Conservation (phyloP, 2,113 vertebrate species). For the Solea senegalensis region DNA sequence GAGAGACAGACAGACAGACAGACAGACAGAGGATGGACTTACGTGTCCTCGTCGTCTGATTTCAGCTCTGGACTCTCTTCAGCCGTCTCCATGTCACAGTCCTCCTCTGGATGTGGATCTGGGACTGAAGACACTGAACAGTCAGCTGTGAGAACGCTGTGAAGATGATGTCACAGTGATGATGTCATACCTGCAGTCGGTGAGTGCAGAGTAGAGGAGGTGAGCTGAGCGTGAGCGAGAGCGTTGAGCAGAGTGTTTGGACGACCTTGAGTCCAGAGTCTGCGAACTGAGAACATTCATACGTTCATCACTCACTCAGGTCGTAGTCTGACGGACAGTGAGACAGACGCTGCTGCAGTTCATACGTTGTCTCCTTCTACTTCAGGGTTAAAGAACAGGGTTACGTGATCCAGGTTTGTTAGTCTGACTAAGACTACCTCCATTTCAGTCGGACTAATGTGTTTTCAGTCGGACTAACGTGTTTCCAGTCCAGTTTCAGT, state of each 20-base stretch:
- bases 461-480: too few species aligned
- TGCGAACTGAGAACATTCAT: conserved; percentile 59
- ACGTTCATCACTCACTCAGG: too few species aligned
- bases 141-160: background rate
- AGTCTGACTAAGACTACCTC: too few species aligned
- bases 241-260: conserved; percentile 81
- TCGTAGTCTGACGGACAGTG: too few species aligned
- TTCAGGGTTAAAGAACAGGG: too few species aligned
- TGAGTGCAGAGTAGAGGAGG: conserved; percentile 49
- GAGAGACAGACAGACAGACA: background rate
- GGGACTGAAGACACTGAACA: too few species aligned
- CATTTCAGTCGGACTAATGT: too few species aligned
- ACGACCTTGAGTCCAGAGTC: conserved; percentile 74
- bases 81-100: conserved; percentile 71
- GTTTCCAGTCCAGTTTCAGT: too few species aligned
- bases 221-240: conserved; percentile 78
- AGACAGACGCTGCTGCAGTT: too few species aligned
- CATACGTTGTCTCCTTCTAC: too few species aligned
- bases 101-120: conserved; percentile 40
- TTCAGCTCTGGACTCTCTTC: conserved; percentile 80
- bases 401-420: too few species aligned
- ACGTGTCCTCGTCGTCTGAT: conserved; percentile 91
- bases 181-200: conserved; percentile 42
- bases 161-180: background rate
- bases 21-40: conserved; percentile 55